Base-by-base conservation (phyloP, 2,888 invertebrate genomes). In the Phyllotreta striolata region DNA sequence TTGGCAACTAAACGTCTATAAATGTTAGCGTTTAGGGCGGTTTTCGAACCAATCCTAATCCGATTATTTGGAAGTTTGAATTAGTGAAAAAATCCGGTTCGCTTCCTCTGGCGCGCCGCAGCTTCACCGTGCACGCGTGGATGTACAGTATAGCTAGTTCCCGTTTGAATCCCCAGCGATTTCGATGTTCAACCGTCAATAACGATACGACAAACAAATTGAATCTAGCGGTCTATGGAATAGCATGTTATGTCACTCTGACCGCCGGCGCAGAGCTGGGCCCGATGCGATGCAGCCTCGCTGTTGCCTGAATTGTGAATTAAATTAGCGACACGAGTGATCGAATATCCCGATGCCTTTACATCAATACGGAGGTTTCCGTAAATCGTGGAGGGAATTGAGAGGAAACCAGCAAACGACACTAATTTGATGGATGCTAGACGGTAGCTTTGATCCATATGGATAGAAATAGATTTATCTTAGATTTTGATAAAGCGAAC, bases 191-290 rank as follows among this genome's bases (percentile, higher is more conserved):
- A 71, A 70, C 73, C 72, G 75, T 75, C 77, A 77, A 73, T 76
- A 75, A 76, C 72, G 71, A 74, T 76, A 76, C 74, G 74, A 74
- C 75, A 75, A 77, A 76, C 75, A 76, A 77, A 77, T 76, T 77
- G 77, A 77, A 77, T 74, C 70, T 71, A 72, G 69, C 67, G 72
- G 72, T 69, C 69, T 69, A 68, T 70, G 67, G 67, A 70, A 68
- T 70, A 66, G 70, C 67, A 68, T 72, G 70, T 72, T 72, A 67
- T 66, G 67, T 67, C 70, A 66, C 68, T 68, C 63, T 63, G 70
- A 68, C 64, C 65, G 61, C 55, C 60, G 59, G 43, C 54, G 54
- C 56, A 47, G 60, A 38, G 55, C 37, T 55, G 55, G 40, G 69
- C 43, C 24, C 24, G 24, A 4, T 24, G 24, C 59, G 56, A 55